phyloP scores from a whole-genome alignment of 2,113 vertebrate species.

The Catharus bicknelli region DNA sequence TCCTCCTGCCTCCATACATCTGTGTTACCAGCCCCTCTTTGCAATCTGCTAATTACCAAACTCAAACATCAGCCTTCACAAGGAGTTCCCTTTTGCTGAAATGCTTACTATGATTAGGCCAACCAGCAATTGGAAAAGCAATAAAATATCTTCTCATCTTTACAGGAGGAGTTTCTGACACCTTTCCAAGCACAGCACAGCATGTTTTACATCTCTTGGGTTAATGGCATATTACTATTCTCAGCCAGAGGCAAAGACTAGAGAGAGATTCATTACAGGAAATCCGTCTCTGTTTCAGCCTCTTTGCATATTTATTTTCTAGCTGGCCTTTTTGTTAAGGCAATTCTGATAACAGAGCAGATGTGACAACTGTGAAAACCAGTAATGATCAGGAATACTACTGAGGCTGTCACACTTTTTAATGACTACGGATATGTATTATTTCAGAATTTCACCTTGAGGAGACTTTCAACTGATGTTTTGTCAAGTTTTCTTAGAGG shows the following conservation, averaged over 20 bases:
- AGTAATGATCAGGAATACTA: background rate
- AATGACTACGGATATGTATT: background rate
- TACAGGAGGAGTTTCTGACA: background rate
- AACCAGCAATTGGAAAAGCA: background rate
- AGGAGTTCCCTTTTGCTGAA: slow-evolving; percentile 1
- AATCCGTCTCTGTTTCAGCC: background rate
- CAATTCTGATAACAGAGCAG: background rate
- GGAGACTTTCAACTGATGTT: background rate
- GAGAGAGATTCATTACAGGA: slow-evolving; percentile 1
- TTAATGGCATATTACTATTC: slow-evolving; percentile 30
- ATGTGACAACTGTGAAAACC: background rate
- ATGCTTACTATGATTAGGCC: background rate
- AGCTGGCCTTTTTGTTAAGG: background rate
- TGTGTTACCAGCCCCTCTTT: background rate
- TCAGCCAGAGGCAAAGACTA: slow-evolving; percentile 36
- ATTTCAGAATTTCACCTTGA: background rate
- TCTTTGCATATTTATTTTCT: slow-evolving; percentile 2
- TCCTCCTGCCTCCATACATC: background rate
- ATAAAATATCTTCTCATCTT: background rate
- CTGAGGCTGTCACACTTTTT: background rate
- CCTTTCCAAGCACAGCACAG: background rate
- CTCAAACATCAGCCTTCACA: background rate
- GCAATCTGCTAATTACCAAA: background rate
- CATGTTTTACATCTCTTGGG: slow-evolving; percentile 8
- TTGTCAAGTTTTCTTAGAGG: background rate